phyloP scores from a whole-genome alignment of 2,888 invertebrate genomes.

The Tetranychus truncatus region DNA sequence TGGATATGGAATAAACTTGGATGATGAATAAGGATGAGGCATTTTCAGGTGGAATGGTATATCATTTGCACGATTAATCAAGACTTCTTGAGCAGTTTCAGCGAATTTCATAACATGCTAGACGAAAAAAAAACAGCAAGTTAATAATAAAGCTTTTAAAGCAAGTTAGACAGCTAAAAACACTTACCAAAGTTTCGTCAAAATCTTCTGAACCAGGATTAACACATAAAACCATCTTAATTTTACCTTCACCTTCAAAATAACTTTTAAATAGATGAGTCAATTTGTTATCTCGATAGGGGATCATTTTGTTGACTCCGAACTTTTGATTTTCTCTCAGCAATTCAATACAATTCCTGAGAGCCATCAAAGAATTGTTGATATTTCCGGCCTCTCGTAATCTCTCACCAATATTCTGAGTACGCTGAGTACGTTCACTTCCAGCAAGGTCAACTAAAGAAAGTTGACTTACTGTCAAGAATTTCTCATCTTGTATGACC shows the following conservation, averaged over 20 bases:
- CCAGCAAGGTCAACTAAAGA: constrained; percentile 95
- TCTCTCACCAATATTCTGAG: constrained; percentile 62
- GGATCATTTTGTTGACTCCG: constrained; percentile 54
- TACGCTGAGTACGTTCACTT: constrained; percentile 76
- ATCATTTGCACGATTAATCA: constrained; percentile 18
- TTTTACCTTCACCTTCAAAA: constrained; percentile 89
- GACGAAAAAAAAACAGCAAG: constrained; percentile 11
- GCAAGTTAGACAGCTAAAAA: not conserved
- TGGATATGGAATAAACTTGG: not conserved
- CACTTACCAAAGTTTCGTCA: constrained; percentile 67
- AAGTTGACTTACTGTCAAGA: constrained; percentile 65
- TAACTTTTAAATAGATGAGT: constrained; percentile 91
- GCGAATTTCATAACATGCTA: constrained; percentile 52
- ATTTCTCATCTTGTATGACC: constrained; percentile 44
- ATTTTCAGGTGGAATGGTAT: not conserved
- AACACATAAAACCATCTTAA: constrained; percentile 87
- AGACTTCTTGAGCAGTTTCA: constrained; percentile 81
- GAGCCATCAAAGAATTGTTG: constrained; percentile 84
- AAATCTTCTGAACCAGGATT: constrained; percentile 81
- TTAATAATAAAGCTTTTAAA: not conserved
- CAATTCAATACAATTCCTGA: constrained; percentile 74
- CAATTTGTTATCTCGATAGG: constrained; percentile 80
- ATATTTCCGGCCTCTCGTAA: constrained; percentile 60
- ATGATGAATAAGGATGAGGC: not conserved
- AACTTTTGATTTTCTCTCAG: constrained; percentile 68